A percentile compares a stretch with the other conserved stretches of the same genome.
phyloP scores from a whole-genome alignment of 2,888 invertebrate species.

The Autographa gamma region DNA sequence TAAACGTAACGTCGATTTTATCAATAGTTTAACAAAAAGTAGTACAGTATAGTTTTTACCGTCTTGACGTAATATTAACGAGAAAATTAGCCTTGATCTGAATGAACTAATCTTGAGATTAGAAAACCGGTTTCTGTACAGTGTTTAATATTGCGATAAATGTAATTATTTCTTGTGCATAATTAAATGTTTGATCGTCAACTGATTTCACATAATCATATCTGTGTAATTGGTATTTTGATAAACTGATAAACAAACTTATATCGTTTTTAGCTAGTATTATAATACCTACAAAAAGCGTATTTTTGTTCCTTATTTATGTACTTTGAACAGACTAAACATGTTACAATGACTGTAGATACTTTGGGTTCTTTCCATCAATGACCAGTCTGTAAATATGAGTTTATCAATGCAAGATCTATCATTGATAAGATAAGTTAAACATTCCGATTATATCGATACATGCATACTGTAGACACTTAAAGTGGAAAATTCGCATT shows the following conservation, averaged over 20 bases:
- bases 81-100: constrained; percentile 4
- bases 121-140: not conserved
- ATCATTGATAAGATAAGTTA: not conserved
- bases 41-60: not conserved
- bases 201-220: not conserved
- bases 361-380: not conserved
- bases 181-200: not conserved
- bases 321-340: too few species aligned
- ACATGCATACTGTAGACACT: not conserved
- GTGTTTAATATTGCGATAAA: constrained; percentile 4
- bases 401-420: not conserved
- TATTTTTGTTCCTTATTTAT: too few species aligned
- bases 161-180: not conserved
- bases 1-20: not conserved
- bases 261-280: not conserved
- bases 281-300: too few species aligned
- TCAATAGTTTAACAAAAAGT: not conserved
- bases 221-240: not conserved
- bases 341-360: too few species aligned
- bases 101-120: constrained; percentile 1
- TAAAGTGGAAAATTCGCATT: too few species aligned
- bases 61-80: constrained; percentile 3
- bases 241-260: not conserved
- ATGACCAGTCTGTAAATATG: not conserved
- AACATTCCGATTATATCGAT: not conserved